Conservation (phyloP, 2,797 vertebrate genomes). For the Helarctos malayanus region DNA sequence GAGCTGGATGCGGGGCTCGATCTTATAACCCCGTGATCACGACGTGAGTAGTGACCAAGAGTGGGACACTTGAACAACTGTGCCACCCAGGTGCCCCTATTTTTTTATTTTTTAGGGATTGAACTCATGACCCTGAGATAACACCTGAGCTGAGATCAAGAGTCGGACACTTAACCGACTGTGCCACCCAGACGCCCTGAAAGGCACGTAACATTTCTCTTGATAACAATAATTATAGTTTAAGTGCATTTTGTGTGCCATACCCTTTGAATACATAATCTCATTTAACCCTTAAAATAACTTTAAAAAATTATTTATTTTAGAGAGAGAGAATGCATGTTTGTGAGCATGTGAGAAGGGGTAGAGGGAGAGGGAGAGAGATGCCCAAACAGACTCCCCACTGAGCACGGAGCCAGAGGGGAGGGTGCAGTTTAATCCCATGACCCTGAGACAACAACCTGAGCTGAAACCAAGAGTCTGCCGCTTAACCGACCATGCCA, state of each 20-base stretch:
- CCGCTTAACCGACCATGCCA: neutral
- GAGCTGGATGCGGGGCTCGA: neutral
- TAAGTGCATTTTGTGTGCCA: neutral
- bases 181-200: neutral
- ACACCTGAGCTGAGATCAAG: neutral
- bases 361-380: neutral
- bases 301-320: neutral
- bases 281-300: slow-evolving; percentile 64
- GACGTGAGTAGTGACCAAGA: neutral
- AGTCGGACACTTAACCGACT: neutral
- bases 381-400: neutral
- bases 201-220: neutral
- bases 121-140: neutral
- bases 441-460: neutral
- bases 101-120: neutral
- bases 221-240: neutral
- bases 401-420: neutral
- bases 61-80: neutral
- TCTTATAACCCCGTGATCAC: neutral
- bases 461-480: neutral
- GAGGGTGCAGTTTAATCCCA: neutral
- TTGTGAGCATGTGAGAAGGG: neutral
- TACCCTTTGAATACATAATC: neutral
- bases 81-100: neutral
- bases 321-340: neutral